Evolutionary conservation across 2,888 invertebrate species (phyloP), one percentile per base, ranked within the genome.

Genomic region (Leptodirus hochenwartii): DNA sequence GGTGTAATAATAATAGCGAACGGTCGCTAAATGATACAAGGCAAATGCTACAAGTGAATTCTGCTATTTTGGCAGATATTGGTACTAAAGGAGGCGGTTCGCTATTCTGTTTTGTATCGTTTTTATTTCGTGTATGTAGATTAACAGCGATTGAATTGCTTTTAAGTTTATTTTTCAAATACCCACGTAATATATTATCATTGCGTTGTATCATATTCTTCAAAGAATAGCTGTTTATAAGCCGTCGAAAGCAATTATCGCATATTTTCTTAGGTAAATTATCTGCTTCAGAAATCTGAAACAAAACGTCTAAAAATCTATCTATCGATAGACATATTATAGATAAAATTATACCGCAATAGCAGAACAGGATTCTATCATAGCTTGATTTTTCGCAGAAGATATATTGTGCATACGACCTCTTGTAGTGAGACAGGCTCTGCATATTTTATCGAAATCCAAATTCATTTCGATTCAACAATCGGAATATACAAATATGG

Each of bases 201-300:
- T 49, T 50, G 22, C 46, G 38, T 42, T 54, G 53, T 25, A 56
- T 47, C 40, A 52, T 53, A 31, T 47, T 47, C 37, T 53, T 56
- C 34, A 58, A 59, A 17, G 49, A 47, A 39, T 53, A 53, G 23
- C 51, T 49, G 35, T 50, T 49, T 13, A 51, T 49, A 13, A 58
- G 49, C 38, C 51, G 48, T 31, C 47, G 52, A 29, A 56, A 49
- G 40, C 59, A 59, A 12, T 47, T 41, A 29, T 50, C 44, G 34
- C 59, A 59, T 20, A 59, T 51, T 27, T 51, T 44, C 22, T 45
- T 41, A 10, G 58, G 58, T 22, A 59, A 41, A 3, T 47, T 49
- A 39, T 58, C 58, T 31, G 46, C 41, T 39, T 48, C 45, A 5
- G 41, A 42, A 17, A 58, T 43, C 58, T 58, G 38, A 22, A 45